These are phyloP conservation scores for Bettongia penicillata DNA, from an alignment of 2,113 vertebrate species.

Conservation along the genomic window DNA sequence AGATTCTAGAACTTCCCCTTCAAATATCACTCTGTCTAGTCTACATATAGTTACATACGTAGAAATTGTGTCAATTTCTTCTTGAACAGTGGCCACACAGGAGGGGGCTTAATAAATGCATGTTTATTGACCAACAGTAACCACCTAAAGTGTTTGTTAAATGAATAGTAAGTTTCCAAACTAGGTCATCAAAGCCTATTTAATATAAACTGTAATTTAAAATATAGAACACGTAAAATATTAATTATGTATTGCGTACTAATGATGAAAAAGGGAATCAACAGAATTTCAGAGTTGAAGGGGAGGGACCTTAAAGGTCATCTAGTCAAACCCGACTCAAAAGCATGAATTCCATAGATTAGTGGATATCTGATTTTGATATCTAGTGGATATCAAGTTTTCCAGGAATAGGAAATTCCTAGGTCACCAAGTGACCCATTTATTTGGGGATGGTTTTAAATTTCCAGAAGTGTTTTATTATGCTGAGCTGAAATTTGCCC, in stretches of 20 bases:
- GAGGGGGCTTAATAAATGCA: background rate
- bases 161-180: background rate
- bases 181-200: background rate
- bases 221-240: background rate
- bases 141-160: background rate
- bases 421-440: background rate
- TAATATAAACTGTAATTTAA: background rate
- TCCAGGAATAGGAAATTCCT: background rate
- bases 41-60: background rate
- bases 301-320: background rate
- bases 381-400: background rate
- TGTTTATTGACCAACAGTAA: background rate
- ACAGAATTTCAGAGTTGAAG: background rate
- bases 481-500: background rate
- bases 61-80: background rate
- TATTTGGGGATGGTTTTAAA: background rate
- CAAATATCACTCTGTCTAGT: background rate
- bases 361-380: background rate
- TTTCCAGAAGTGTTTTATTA: background rate
- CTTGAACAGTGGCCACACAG: background rate
- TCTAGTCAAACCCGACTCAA: background rate
- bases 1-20: background rate
- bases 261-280: background rate
- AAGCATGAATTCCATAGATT: background rate
- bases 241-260: background rate